Conservation (phyloP, 2,113 vertebrate species). For the Hyla sarda region DNA sequence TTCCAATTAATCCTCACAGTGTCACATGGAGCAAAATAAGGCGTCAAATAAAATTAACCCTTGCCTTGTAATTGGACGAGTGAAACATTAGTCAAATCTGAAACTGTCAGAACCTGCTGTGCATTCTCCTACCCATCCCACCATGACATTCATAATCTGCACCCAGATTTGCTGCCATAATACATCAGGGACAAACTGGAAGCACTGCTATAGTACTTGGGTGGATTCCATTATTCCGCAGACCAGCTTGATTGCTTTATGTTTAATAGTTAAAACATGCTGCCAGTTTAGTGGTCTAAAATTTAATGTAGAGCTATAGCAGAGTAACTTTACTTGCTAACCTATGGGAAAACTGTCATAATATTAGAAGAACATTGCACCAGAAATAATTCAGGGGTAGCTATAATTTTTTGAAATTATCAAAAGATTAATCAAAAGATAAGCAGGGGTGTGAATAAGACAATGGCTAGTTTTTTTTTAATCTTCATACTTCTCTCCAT, state of each 20-base stretch:
- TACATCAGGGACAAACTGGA: not conserved
- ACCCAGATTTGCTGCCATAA: not conserved
- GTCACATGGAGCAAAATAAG: conserved; percentile 6
- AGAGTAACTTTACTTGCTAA: too few relatives aligned
- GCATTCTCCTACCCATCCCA: not conserved
- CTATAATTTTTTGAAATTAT: not conserved
- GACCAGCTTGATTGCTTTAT: not conserved
- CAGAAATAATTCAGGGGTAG: not conserved
- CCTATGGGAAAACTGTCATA: not conserved
- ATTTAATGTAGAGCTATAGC: not conserved
- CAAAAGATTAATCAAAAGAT: too few relatives aligned
- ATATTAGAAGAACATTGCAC: not conserved
- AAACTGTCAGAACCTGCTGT: not conserved
- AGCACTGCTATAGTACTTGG: not conserved
- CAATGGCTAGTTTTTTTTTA: too few relatives aligned
- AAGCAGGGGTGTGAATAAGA: too few relatives aligned
- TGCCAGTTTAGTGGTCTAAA: not conserved
- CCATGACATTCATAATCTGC: conserved; percentile 29
- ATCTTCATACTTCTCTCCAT: too few relatives aligned
- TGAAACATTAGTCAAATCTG: not conserved
- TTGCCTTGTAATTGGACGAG: not conserved
- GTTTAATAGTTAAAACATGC: not conserved
- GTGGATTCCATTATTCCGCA: not conserved
- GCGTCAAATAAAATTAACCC: not conserved
- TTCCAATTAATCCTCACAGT: conserved; percentile 8